These are phyloP conservation scores for Anableps anableps DNA, from an alignment of 2,797 vertebrate species.

Conservation along the genomic window DNA sequence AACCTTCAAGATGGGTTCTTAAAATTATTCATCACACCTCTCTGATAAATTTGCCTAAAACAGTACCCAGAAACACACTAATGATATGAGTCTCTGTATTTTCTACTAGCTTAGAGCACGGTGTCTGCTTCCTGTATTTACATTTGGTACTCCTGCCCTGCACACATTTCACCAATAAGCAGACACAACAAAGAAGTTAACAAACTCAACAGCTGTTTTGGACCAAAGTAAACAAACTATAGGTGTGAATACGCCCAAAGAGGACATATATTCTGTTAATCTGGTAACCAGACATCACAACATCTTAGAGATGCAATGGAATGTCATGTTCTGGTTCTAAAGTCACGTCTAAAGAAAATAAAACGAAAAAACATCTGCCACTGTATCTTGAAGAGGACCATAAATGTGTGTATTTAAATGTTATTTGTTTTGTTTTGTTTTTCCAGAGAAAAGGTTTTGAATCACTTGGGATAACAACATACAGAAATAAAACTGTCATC, in stretches of 20 bases:
- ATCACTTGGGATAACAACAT: conserved; percentile 6
- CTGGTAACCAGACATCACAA: not conserved
- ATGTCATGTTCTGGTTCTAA: not conserved
- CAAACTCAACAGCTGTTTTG: not conserved
- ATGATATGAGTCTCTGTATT: not conserved
- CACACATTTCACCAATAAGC: not conserved
- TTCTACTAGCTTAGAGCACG: not conserved
- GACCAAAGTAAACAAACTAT: not conserved
- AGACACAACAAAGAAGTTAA: not conserved
- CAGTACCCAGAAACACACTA: not conserved
- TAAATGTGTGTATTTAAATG: not conserved
- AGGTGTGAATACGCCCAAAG: not conserved
- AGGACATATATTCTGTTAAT: not conserved
- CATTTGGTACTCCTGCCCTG: not conserved
- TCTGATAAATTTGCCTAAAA: not conserved
- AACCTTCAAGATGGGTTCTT: not conserved
- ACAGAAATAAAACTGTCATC: conserved; percentile 18
- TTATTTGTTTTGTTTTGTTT: not conserved
- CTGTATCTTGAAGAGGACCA: not conserved
- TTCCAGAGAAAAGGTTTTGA: conserved; percentile 6
- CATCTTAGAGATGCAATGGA: not conserved
- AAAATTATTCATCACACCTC: not conserved
- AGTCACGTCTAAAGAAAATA: not conserved
- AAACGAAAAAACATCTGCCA: not conserved
- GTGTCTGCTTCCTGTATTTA: not conserved